Percentiles rank a stretch among this genome's conserved stretches.
Conservation (phyloP, 2,113 vertebrate genomes). For the Leucosticte australis region DNA sequence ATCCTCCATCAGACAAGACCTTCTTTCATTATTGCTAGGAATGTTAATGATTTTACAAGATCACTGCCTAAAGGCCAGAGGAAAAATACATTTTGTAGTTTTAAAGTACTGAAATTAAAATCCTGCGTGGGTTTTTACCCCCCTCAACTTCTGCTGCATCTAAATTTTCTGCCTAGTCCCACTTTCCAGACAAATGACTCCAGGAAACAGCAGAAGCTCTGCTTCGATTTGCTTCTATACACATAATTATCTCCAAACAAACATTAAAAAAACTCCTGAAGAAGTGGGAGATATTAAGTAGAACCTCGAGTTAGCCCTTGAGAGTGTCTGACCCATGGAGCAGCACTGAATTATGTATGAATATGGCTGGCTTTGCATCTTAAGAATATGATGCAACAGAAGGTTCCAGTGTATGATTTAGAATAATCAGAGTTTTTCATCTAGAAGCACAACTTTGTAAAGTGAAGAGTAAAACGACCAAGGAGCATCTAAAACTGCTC, state of each 20-base stretch:
- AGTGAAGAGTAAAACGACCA: neutral
- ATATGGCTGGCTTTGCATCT: neutral
- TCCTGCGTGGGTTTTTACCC: fast-evolving
- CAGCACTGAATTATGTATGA: constrained; percentile 4
- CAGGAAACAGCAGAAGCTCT: neutral
- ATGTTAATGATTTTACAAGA: constrained; percentile 13
- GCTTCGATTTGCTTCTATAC: neutral
- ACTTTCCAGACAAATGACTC: neutral
- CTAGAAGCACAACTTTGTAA: neutral
- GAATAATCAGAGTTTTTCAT: neutral
- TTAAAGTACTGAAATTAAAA: neutral
- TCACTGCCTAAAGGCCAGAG: neutral
- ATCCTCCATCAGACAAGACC: neutral
- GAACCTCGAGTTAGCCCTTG: neutral
- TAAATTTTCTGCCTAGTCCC: neutral
- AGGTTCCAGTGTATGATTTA: neutral
- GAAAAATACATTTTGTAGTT: neutral
- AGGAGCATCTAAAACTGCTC: neutral
- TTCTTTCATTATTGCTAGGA: neutral
- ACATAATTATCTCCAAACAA: constrained; percentile 28
- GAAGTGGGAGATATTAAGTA: neutral
- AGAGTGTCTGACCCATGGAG: constrained; percentile 5
- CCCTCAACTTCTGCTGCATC: neutral
- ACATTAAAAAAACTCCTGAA: constrained; percentile 29
- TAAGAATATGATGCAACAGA: constrained; percentile 8